Evolutionary conservation across 1,140 invertebrate species (phyloP).

Genomic region (Ectropis grisescens): DNA sequence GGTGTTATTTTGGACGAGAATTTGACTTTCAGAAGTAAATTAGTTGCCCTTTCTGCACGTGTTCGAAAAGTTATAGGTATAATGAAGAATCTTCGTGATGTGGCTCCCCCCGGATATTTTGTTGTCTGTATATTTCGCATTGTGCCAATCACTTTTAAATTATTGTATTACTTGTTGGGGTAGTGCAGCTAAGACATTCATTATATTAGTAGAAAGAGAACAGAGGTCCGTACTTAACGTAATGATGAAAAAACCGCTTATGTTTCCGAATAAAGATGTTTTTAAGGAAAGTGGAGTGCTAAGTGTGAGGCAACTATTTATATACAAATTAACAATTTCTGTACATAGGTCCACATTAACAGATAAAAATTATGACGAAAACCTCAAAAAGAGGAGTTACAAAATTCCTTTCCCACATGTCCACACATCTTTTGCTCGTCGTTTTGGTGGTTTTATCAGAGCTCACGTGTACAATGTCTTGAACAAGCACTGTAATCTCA

Average conservation of each 20-base stretch:
- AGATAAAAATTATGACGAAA: too few relatives aligned
- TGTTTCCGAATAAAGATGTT: too few relatives aligned
- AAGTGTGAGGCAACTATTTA: too few relatives aligned
- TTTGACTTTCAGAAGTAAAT: slow-evolving; percentile 8
- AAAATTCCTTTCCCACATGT: too few relatives aligned
- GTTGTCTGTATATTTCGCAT: background rate
- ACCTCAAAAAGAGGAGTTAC: too few relatives aligned
- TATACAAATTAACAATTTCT: too few relatives aligned
- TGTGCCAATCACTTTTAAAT: slow-evolving; percentile 1
- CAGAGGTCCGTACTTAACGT: slow-evolving; percentile 4
- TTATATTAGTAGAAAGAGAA: background rate
- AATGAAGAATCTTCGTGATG: background rate
- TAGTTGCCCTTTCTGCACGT: slow-evolving; percentile 2
- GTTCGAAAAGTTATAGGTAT: slow-evolving; percentile 7
- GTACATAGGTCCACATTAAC: too few relatives aligned
- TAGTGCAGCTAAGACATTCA: background rate
- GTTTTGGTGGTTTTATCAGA: too few relatives aligned
- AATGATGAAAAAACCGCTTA: slow-evolving; percentile 2
- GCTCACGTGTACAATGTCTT: too few relatives aligned
- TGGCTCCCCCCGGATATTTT: background rate
- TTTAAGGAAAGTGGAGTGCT: too few relatives aligned
- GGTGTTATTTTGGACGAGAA: slow-evolving; percentile 8
- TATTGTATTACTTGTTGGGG: slow-evolving; percentile 2
- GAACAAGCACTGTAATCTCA: too few relatives aligned
- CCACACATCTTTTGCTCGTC: too few relatives aligned